Conservation (phyloP, 2,113 vertebrate species). For the Larimichthys crocea region DNA sequence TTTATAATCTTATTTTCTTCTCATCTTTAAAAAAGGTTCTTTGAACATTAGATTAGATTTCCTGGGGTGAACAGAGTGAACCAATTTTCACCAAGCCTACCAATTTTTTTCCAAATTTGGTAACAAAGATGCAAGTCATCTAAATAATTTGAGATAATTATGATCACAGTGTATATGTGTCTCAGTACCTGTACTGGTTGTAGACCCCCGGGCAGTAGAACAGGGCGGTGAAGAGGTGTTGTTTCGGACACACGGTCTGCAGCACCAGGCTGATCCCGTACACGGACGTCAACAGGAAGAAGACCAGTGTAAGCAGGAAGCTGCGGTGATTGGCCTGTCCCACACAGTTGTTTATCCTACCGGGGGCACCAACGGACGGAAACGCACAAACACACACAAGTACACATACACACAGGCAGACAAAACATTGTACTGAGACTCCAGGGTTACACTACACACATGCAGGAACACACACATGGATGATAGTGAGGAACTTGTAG, state of each 20-base stretch:
- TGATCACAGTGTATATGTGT: no score
- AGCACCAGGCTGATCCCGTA: conserved; percentile 93
- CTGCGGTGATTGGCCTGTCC: conserved; percentile 94
- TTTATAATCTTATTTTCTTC: neutral
- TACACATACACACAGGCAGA: conserved; percentile 51
- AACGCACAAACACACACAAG: conserved; percentile 41
- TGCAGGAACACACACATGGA: conserved; percentile 40
- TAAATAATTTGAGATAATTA: no score
- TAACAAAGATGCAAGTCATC: no score
- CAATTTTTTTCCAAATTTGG: no score
- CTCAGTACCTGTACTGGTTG: conserved; percentile 89
- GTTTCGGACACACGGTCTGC: conserved; percentile 87
- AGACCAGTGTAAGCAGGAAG: conserved; percentile 91
- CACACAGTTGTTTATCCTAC: conserved; percentile 98
- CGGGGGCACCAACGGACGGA: conserved; percentile 27
- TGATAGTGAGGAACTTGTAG: neutral
- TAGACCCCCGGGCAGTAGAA: conserved; percentile 97
- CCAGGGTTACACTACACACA: conserved; percentile 50
- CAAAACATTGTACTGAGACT: conserved; percentile 64
- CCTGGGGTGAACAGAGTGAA: no score
- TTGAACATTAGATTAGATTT: no score
- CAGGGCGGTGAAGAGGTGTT: conserved; percentile 86
- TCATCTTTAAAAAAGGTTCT: no score
- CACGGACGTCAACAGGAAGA: conserved; percentile 93
- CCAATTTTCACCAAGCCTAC: no score